Evolutionary conservation across 37 sponge, comb jelly and placozoan genomes (phyloP), one percentile per base, ranked within the genome.

Genomic region (Theonella swinhoei): DNA sequence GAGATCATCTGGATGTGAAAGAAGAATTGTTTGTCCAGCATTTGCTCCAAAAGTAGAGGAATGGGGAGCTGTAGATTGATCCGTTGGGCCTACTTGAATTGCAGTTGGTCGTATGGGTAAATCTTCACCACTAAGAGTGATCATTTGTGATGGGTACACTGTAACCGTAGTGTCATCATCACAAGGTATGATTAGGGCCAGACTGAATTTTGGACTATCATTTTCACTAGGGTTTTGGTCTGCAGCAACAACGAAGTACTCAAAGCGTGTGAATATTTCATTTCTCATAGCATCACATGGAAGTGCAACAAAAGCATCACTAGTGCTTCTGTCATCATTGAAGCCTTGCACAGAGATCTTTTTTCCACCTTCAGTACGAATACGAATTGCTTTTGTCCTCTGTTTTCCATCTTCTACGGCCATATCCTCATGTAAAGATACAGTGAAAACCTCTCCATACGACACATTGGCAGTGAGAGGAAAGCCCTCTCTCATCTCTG

Each of bases 271-370:
- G 14, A 47, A 47, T 14, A 47, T 14, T 17, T 7, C 11, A 17
- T 47, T 7, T 7, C 54, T 7, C 7, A 47, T 47, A 17, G 54
- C 54, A 47, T 47, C 54, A 14, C 54, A 47, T 34, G 88, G 82
- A 23, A 88, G 69, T 9, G 82, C 88, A 42, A 88, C 23, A 28
- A 76, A 81, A 9, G 76, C 68, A 81, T 88, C 88, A 30, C 76
- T 75, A 1, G 88, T 74, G 24, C 30, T 60, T 0, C 0, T 38
- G 4, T 81, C 77, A 22, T 88, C 88, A 59, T 88, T 88, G 1
- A 81, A 11, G 24, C 81, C 75, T 22, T 62, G 67, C 1, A 88
- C 81, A 1, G 75, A 74, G 26, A 80, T 65, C 4, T 4, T 22
- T 28, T 23, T 40, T 33, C 9, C 30, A 30, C 24, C 42, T 35